Evolutionary conservation across 1,140 invertebrate species (phyloP).

Genomic region (Drosophila insularis): DNA sequence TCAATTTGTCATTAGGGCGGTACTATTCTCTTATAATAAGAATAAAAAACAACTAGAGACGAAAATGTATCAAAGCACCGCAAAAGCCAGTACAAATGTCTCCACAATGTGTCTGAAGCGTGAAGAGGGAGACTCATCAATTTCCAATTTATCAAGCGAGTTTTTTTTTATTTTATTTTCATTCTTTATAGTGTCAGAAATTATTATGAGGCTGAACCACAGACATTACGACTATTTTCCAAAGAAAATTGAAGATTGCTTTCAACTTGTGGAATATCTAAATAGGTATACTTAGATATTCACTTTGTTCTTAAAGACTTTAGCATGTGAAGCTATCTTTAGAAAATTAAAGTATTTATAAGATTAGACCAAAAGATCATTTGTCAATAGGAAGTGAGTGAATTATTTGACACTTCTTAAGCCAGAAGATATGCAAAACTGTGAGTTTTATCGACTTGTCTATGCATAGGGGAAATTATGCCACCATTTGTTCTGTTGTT

Average conservation of each 20-base stretch:
- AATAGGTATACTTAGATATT: background rate
- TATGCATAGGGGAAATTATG: background rate
- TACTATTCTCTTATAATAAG: conserved; percentile 7
- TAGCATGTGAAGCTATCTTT: background rate
- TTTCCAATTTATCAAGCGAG: conserved; percentile 52
- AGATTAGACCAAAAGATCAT: conserved; percentile 2
- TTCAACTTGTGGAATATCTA: background rate
- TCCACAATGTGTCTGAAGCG: conserved; percentile 31
- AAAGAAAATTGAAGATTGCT: background rate
- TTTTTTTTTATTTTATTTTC: background rate
- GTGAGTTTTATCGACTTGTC: conserved; percentile 18
- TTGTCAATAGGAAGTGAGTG: conserved; percentile 7
- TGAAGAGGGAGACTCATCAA: conserved; percentile 45
- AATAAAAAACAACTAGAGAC: conserved; percentile 3
- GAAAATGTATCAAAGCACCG: conserved; percentile 5
- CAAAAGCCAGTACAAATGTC: conserved; percentile 23
- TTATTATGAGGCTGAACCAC: conserved; percentile 1
- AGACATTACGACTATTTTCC: background rate
- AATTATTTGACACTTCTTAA: conserved; percentile 17
- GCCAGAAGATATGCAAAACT: conserved; percentile 32
- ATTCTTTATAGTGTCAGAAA: background rate
- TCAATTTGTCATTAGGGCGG: conserved; percentile 45
- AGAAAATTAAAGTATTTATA: background rate
- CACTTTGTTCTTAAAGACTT: background rate
- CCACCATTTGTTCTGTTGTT: conserved; percentile 9